A percentile compares a stretch with the other conserved stretches of the same genome.
These are phyloP conservation scores for Acanthornis magna DNA, from an alignment of 2,797 vertebrate genomes.

Conservation along the genomic window DNA sequence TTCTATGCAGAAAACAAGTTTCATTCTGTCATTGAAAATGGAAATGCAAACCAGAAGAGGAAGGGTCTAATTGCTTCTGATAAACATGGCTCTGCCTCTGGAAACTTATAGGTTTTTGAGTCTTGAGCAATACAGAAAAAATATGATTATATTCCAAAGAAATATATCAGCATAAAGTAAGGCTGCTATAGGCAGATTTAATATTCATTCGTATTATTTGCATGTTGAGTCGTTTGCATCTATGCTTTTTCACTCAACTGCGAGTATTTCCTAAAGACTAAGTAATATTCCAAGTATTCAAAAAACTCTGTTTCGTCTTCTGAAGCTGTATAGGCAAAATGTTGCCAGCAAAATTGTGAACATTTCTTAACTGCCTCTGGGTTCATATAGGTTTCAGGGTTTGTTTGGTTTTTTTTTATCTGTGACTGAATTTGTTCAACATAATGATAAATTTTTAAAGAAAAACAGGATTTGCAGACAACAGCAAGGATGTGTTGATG, in stretches of 20 bases:
- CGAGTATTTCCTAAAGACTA: not conserved
- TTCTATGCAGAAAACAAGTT: not conserved
- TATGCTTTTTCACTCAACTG: not conserved
- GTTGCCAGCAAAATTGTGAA: not conserved
- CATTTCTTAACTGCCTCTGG: not conserved
- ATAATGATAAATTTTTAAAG: not conserved
- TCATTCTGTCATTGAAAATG: not conserved
- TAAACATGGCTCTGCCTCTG: not conserved
- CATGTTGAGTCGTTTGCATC: not conserved
- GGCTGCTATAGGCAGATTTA: not conserved
- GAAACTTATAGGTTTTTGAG: fast-evolving
- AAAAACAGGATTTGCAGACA: not conserved
- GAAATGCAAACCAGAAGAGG: not conserved
- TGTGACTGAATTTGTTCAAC: not conserved
- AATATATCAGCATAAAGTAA: not conserved
- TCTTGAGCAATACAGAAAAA: not conserved
- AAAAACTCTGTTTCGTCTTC: not conserved
- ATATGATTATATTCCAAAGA: not conserved
- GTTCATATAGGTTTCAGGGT: not conserved
- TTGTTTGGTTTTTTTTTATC: not conserved
- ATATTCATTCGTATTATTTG: conserved; percentile 12
- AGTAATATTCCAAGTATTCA: not conserved
- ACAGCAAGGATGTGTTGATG: not conserved
- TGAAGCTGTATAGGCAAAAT: not conserved
- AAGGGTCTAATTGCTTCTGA: not conserved